A percentile compares a stretch with the other conserved stretches of the same genome.
Evolutionary conservation across 2,888 invertebrate species (phyloP).

Genomic region (Nematopogon swammerdamellus): DNA sequence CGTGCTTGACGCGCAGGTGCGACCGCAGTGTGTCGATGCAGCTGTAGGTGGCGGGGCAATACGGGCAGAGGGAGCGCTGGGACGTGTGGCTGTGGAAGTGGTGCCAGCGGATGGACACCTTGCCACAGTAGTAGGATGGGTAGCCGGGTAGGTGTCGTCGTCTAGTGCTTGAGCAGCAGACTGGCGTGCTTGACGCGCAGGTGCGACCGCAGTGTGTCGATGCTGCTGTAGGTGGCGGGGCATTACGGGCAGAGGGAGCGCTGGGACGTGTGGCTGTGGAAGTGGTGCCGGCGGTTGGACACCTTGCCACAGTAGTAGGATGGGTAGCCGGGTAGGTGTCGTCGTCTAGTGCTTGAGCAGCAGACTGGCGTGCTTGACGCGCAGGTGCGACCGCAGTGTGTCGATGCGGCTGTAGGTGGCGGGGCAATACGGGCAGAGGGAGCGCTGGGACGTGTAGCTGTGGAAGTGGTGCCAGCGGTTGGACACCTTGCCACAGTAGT

Average conservation of each 20-base stretch:
- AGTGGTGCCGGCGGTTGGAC: constrained; percentile 88
- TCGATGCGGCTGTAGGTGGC: constrained; percentile 87
- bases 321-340: constrained; percentile 19
- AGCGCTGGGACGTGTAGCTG: constrained; percentile 76
- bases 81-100: too few species aligned
- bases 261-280: constrained; percentile 78
- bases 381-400: too few species aligned
- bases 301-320: too few species aligned
- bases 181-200: constrained; percentile 71
- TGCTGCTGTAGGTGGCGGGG: constrained; percentile 83
- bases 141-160: constrained; percentile 22
- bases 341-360: constrained; percentile 48
- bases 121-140: too few species aligned
- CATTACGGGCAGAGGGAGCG: constrained; percentile 81
- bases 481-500: too few species aligned
- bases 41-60: too few species aligned
- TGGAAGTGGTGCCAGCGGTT: constrained; percentile 87
- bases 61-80: too few species aligned
- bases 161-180: constrained; percentile 44
- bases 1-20: too few species aligned
- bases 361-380: constrained; percentile 66
- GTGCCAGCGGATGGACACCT: too few species aligned
- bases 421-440: constrained; percentile 79
- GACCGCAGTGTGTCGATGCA: too few species aligned
- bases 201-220: too few species aligned